Conservation (phyloP, 2,888 invertebrate genomes). For the Exephanes ischioxanthus region DNA sequence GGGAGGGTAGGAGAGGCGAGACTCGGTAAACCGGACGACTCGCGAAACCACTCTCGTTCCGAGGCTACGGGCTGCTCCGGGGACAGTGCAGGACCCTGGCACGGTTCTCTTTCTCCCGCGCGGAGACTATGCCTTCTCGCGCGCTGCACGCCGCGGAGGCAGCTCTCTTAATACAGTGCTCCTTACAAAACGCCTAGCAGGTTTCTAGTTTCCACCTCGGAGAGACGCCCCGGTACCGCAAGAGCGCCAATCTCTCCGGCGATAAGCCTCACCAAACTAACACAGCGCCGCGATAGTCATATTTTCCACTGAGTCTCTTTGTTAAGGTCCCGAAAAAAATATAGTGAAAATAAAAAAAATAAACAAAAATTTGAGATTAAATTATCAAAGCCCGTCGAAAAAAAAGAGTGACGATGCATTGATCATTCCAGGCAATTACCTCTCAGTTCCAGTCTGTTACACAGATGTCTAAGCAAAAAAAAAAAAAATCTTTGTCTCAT, state of each 20-base stretch:
- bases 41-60: constrained; percentile 58
- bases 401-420: constrained; percentile 26
- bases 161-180: constrained; percentile 16
- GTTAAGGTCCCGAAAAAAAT: not conserved
- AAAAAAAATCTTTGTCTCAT: constrained; percentile 3
- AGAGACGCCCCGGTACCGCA: constrained; percentile 18
- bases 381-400: not conserved
- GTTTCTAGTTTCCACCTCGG: constrained; percentile 50
- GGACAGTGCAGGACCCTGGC: constrained; percentile 66
- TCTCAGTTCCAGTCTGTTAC: constrained; percentile 36
- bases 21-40: constrained; percentile 54
- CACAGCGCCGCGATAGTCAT: not conserved
- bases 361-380: not conserved
- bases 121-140: not conserved
- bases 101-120: constrained; percentile 56
- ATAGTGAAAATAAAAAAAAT: not conserved
- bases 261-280: constrained; percentile 8
- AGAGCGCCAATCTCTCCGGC: constrained; percentile 24
- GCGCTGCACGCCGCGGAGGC: not conserved
- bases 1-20: constrained; percentile 13
- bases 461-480: constrained; percentile 48
- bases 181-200: constrained; percentile 44
- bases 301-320: not conserved
- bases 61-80: constrained; percentile 48
- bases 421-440: constrained; percentile 40